Conservation (phyloP, 1,140 invertebrate species). For the Hesperophylax magnus region DNA sequence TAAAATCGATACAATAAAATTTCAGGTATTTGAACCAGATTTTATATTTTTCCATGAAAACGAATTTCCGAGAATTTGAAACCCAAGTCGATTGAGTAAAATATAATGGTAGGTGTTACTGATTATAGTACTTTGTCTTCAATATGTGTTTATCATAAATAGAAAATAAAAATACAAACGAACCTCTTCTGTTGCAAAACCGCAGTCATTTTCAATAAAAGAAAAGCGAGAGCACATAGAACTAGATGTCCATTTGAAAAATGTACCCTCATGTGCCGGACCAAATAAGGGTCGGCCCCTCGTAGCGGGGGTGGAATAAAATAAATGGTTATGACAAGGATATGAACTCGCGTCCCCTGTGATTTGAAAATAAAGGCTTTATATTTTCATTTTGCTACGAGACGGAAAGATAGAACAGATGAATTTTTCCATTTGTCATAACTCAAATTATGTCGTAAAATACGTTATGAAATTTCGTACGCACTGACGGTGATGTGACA, state of each 20-base stretch:
- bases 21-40: too few species aligned
- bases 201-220: slow-evolving; percentile 28
- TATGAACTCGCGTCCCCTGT: slow-evolving; percentile 42
- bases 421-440: slow-evolving; percentile 50
- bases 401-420: slow-evolving; percentile 15
- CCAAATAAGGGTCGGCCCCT: slow-evolving; percentile 20
- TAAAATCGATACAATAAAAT: too few species aligned
- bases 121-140: too few species aligned
- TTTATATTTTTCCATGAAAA: too few species aligned
- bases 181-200: slow-evolving; percentile 1
- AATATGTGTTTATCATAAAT: background rate
- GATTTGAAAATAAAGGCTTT: slow-evolving; percentile 48
- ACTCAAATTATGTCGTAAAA: slow-evolving; percentile 35
- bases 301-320: slow-evolving; percentile 39
- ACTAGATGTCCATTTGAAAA: slow-evolving; percentile 45
- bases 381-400: slow-evolving; percentile 29
- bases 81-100: too few species aligned
- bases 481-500: too few species aligned
- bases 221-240: slow-evolving; percentile 17
- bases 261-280: slow-evolving; percentile 4
- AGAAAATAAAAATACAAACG: too few species aligned
- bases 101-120: too few species aligned
- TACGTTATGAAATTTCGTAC: too few species aligned
- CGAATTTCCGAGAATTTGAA: too few species aligned
- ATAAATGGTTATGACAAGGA: slow-evolving; percentile 50